Percentiles rank a stretch among this genome's conserved stretches.
phyloP scores from a whole-genome alignment of 92 coral and sea anemone species.

The Phenganax marumi region DNA sequence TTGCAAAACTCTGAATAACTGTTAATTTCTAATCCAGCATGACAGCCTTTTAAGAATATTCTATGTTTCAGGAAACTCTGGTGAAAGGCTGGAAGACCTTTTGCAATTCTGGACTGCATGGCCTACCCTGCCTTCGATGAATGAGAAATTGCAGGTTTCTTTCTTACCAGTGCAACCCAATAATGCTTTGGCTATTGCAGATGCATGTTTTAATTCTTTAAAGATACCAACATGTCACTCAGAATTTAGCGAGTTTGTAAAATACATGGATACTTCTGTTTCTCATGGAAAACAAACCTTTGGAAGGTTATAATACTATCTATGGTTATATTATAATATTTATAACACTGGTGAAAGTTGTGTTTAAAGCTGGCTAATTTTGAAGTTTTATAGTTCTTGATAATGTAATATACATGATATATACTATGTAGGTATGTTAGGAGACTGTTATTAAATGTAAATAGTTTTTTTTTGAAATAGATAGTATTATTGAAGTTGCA shows the following conservation, averaged over 20 bases:
- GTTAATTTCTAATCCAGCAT: too few species aligned
- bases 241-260: background rate
- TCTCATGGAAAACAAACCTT: constrained; percentile 16
- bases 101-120: background rate
- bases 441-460: too few species aligned
- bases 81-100: background rate
- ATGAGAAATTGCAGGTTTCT: background rate
- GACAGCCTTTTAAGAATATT: too few species aligned
- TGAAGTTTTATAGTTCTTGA: too few species aligned
- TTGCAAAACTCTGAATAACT: too few species aligned
- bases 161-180: background rate
- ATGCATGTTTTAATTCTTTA: constrained; percentile 4
- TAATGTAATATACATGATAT: too few species aligned
- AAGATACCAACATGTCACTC: background rate
- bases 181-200: background rate
- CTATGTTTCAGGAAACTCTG: background rate
- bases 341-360: too few species aligned
- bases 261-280: constrained; percentile 3
- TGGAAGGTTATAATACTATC: background rate
- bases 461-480: too few species aligned
- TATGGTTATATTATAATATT: too few species aligned
- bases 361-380: too few species aligned
- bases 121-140: background rate
- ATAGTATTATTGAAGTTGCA: background rate
- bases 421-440: too few species aligned